Evolutionary conservation across 2,888 invertebrate species (phyloP), one percentile per base, ranked within the genome.

Genomic region (Caenorhabditis plicata): DNA sequence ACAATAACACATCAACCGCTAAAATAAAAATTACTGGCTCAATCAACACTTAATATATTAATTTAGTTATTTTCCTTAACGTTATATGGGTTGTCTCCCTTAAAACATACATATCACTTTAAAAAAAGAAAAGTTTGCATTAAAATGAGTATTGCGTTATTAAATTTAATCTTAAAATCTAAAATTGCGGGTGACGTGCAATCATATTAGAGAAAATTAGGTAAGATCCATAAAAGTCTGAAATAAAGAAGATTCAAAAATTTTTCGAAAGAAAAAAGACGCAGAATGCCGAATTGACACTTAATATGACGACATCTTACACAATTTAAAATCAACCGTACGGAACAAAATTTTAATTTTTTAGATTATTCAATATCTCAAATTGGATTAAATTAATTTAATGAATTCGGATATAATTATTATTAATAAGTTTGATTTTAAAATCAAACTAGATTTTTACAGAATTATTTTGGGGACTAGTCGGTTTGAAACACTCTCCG

Each of bases 381-480:
- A 19, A 17, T 25, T 5, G 23, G 13, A 36, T 17, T 3, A 23
- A 26, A 20, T 46, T 46, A 46, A 36, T 46, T 38, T 38, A 38
- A n/a, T 7, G 5, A 11, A 31, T 22, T 3, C 35, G 17, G 36
- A 38, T 38, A 36, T 46, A 46, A 46, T 46, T 36, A n/a, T 36
- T 38, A 23, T 38, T 36, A 7, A 19, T 20, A 20, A 25, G 22
- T 4, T 4, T 4, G 38, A 19, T 15, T 11, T 11, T 4, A 3
- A 20, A 22, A 17, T 17, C n/a, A 4, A 11, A 11, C 19, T 17
- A 8, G 31, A 38, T 15, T 45, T 52, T 40, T 44, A 45, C 52
- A 52, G n/a, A n/a, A n/a, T n/a, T n/a, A n/a, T n/a, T n/a, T n/a
- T n/a, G n/a, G n/a, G n/a, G n/a, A n/a, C n/a, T n/a, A n/a, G n/a